Conservation (phyloP, 1,140 invertebrate genomes). For the Ceratina japonica region DNA sequence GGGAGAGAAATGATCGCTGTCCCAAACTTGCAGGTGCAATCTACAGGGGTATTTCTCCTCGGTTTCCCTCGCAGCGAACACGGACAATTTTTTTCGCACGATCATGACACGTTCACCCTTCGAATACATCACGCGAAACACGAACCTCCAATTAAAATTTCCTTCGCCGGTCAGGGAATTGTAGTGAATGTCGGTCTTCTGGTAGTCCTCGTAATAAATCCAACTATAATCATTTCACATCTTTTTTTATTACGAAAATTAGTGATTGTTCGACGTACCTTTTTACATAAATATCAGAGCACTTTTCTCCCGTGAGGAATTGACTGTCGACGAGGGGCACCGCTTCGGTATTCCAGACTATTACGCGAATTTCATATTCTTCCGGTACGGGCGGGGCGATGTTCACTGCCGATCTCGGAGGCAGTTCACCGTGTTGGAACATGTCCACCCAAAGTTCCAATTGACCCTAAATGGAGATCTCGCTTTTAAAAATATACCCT, state of each 20-base stretch:
- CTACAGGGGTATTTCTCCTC: constrained; percentile 85
- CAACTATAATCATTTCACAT: constrained; percentile 81
- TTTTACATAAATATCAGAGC: constrained; percentile 92
- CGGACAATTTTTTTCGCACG: constrained; percentile 74
- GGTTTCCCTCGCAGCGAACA: constrained; percentile 83
- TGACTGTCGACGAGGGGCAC: constrained; percentile 88
- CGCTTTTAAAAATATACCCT: not conserved
- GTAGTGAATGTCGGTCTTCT: constrained; percentile 91
- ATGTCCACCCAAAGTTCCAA: constrained; percentile 95
- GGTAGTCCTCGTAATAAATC: constrained; percentile 86
- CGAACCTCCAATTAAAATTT: constrained; percentile 95
- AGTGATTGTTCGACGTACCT: constrained; percentile 82
- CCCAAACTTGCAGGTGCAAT: constrained; percentile 85
- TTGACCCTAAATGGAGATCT: constrained; percentile 85
- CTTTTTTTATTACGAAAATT: not conserved
- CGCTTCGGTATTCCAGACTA: constrained; percentile 89
- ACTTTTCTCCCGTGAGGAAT: constrained; percentile 89
- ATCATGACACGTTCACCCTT: constrained; percentile 89
- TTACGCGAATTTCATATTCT: constrained; percentile 90
- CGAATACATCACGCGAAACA: constrained; percentile 90
- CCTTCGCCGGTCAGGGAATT: constrained; percentile 89
- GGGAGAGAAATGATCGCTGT: constrained; percentile 88
- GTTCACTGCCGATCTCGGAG: constrained; percentile 84
- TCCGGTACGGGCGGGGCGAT: constrained; percentile 88
- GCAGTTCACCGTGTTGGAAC: constrained; percentile 85